Evolutionary conservation across 2,888 invertebrate genomes (phyloP), one percentile per base, ranked within the genome.

Genomic region (Drepanosiphum platanoidis): DNA sequence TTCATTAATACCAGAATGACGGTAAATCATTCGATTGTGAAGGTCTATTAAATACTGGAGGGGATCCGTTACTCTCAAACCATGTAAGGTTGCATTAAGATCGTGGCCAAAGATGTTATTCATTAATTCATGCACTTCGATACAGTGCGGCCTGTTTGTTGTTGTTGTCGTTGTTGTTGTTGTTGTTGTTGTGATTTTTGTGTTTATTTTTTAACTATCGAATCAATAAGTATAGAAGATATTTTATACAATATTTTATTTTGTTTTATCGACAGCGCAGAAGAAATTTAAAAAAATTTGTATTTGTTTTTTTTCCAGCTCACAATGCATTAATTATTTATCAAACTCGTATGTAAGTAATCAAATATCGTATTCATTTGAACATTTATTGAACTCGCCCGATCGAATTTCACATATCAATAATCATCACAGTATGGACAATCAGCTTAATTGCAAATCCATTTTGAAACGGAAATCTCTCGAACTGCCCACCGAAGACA

Each of bases 391-490:
- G 8, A 66, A 46, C 46, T 64, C 36, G 34, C 46, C 3, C 15
- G 22, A 72, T 42, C 58, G 42, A 72, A 71, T 82, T 72, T 52
- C 36, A 58, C 22, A 42, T 39, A 32, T 32, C 72, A 34, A 80
- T 52, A 61, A 30, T 71, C 61, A 32, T 39, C 42, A 32, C 46
- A 72, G 74, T 64, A 83, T 83, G 83, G 74, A 83, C 15, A 70
- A 80, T 39, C 70, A 72, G 1, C 52, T 66, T 70, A 79, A 30
- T 75, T 86, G 75, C 82, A 86, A 68, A 75, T 87, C 87, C 8
- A 87, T 87, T 32, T 75, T 87, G 78, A 87, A 87, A 86, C 58
- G 87, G 30, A 87, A 87, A 81, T 81, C 87, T 36, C 27, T 58
- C 13, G 80, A 86, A 39, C 68, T 42, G 13, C 18, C 70, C 18